phyloP scores from a whole-genome alignment of 2,113 vertebrate genomes.

The Smithornis capensis region DNA sequence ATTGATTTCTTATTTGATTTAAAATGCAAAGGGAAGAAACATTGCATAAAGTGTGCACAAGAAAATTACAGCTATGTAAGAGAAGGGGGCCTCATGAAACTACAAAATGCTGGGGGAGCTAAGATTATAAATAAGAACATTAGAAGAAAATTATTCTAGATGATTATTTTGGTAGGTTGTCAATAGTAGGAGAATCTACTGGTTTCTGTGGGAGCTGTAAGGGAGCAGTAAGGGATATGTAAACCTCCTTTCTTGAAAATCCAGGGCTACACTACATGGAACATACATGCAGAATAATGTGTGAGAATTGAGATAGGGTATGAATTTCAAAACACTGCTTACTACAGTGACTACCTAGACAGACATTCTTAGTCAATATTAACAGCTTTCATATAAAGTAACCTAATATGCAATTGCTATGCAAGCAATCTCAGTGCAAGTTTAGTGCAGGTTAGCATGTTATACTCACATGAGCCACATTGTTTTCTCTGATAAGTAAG shows the following conservation, averaged over 20 bases:
- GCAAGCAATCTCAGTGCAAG: not conserved
- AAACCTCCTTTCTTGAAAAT: not conserved
- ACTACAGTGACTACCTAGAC: not conserved
- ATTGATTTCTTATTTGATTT: constrained; percentile 51
- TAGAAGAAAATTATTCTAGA: not conserved
- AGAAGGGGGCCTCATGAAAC: not conserved
- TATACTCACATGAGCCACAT: rapidly evolving
- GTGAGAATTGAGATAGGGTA: not conserved
- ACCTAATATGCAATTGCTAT: not conserved
- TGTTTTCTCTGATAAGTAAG: not conserved
- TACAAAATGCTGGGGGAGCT: not conserved
- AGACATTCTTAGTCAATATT: not conserved
- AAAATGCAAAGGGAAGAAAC: constrained; percentile 16
- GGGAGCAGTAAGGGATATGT: not conserved
- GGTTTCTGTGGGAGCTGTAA: not conserved
- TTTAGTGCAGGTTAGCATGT: not conserved
- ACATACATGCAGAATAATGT: not conserved
- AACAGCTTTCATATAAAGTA: not conserved
- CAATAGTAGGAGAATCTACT: not conserved
- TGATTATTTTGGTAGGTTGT: not conserved
- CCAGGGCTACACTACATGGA: not conserved
- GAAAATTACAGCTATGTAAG: not conserved
- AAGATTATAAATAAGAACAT: not conserved
- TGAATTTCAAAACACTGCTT: not conserved
- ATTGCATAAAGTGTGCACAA: not conserved